Base-by-base conservation (phyloP, 2,888 invertebrate species). In the Allacma fusca region DNA sequence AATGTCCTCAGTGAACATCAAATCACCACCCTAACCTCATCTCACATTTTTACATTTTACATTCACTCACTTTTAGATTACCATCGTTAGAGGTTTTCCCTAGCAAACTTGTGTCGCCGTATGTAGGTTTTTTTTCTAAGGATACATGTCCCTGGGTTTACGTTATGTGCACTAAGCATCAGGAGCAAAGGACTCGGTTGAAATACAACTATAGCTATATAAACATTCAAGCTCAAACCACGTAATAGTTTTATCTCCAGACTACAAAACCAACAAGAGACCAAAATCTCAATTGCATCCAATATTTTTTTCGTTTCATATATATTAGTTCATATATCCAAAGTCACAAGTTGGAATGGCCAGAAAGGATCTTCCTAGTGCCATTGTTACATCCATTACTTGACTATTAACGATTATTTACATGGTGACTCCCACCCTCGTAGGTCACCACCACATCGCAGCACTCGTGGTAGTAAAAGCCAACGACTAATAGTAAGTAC, bases 1-100 rank as follows among this genome's bases (percentile, higher is more conserved):
- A 81, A 81, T 81, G 81, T 80, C 79, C 79, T 77, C 79, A 76
- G 69, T 73, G 80, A 75, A 77, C 78, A 78, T 65, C 69, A 77
- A 77, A 80, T 78, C 79, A 79, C 71, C 79, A 80, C 80, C 78
- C 76, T 74, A 62, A 73, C 78, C 57, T 68, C 75, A 68, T 73
- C 73, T 64, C 64, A 73, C 73, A 64, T 34, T 73, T 73, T 73
- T 64, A 29, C 72, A 72, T 72, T 72, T 59, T 72, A 72, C 72
- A 72, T 72, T 72, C 59, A 72, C 57, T 72, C 44, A 72, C 72
- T 72, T 72, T 57, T 72, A 72, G 72, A 72, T 72, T 72, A 72
- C 72, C 59, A 72, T 72, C 72, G 44, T 23, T 68, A 68, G 24
- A 67, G 34, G 9, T 40, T 40, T 68, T 21, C 28, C 68, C 24